These are phyloP conservation scores for Numida meleagris DNA, from an alignment of 2,113 vertebrate species.

Conservation along the genomic window DNA sequence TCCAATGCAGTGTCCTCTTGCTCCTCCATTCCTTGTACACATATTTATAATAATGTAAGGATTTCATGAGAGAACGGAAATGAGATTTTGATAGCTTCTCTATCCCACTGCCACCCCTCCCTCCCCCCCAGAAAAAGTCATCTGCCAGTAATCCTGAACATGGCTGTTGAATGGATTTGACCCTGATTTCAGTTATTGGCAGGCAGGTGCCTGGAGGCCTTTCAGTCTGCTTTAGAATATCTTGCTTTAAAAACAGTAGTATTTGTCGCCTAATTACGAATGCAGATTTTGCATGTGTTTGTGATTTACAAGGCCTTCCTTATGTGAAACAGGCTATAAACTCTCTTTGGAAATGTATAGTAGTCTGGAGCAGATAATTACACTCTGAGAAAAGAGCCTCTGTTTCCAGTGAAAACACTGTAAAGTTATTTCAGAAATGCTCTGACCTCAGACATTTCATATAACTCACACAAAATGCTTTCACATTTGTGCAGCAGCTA, in stretches of 20 bases:
- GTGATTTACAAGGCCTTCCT: slow-evolving; percentile 48
- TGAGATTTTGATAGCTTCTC: background rate
- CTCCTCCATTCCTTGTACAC: background rate
- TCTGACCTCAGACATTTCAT: slow-evolving; percentile 51
- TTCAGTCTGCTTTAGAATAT: slow-evolving; percentile 48
- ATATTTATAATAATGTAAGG: background rate
- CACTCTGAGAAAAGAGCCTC: slow-evolving; percentile 59
- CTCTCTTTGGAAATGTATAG: slow-evolving; percentile 33
- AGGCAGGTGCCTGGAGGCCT: slow-evolving; percentile 61
- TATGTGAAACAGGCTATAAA: slow-evolving; percentile 44
- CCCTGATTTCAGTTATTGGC: slow-evolving; percentile 27
- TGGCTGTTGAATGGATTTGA: slow-evolving; percentile 30
- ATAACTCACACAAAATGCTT: slow-evolving; percentile 52
- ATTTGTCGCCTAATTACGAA: slow-evolving; percentile 50
- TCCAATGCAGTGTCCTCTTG: background rate
- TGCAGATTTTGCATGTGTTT: slow-evolving; percentile 65
- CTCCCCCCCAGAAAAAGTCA: background rate
- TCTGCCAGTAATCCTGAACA: slow-evolving; percentile 1
- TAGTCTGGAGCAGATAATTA: slow-evolving; percentile 53
- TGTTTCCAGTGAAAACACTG: slow-evolving; percentile 64
- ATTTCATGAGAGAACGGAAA: slow-evolving; percentile 2
- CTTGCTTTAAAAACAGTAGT: slow-evolving; percentile 32
- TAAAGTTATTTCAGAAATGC: slow-evolving; percentile 62
- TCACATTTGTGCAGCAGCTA: slow-evolving; percentile 47
- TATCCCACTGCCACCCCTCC: background rate